phyloP scores from a whole-genome alignment of 2,888 invertebrate species.

The Macrophya annulata region DNA sequence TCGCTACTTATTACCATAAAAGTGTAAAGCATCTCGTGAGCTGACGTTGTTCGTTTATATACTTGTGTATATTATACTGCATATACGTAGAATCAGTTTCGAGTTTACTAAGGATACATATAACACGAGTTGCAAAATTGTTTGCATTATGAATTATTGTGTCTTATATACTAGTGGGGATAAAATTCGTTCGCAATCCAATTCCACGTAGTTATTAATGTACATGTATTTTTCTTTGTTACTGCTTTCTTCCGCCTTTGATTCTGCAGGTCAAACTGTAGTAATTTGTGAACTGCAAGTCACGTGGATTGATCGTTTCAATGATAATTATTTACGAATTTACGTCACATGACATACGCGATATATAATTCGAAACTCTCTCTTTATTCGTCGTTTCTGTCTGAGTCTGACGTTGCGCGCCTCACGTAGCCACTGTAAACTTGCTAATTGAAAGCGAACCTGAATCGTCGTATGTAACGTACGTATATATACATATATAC shows the following conservation, averaged over 20 bases:
- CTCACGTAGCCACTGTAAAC: conserved; percentile 12
- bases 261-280: neutral
- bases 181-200: neutral
- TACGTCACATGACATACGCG: neutral
- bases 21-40: neutral
- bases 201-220: neutral
- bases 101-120: neutral
- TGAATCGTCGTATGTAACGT: neutral
- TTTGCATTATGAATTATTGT: conserved; percentile 6
- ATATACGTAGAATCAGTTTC: neutral
- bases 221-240: neutral
- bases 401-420: neutral
- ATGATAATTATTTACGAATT: conserved; percentile 4
- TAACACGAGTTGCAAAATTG: neutral
- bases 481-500: neutral
- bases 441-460: conserved; percentile 31
- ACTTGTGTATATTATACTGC: neutral
- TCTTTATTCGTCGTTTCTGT: neutral
- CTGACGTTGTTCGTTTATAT: neutral
- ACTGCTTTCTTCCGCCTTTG: neutral
- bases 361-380: conserved; percentile 37
- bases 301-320: neutral
- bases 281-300: neutral
- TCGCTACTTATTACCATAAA: neutral
- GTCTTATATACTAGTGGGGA: neutral